Evolutionary conservation across 2,113 vertebrate genomes (phyloP).

Genomic region (Hydrolagus affinis): DNA sequence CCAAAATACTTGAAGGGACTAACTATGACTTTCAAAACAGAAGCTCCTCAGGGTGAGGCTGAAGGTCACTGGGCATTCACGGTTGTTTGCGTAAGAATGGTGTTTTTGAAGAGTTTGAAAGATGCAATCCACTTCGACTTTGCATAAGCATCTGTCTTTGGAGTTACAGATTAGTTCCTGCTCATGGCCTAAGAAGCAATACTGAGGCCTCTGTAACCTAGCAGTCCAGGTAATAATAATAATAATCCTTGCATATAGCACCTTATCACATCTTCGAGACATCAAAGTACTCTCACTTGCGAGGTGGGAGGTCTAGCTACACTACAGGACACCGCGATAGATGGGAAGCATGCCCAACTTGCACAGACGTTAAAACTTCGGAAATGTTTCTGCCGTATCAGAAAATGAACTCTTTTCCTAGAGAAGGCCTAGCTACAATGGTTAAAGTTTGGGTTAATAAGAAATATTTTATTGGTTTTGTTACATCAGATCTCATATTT

Average conservation of each 20-base stretch:
- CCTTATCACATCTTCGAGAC: too few relatives aligned
- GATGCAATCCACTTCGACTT: not conserved
- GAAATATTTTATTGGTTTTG: not conserved
- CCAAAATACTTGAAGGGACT: not conserved
- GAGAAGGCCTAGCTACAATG: too few relatives aligned
- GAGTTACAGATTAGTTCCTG: not conserved
- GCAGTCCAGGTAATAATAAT: too few relatives aligned
- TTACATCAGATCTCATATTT: not conserved
- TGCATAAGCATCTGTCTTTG: not conserved
- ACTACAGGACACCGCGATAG: too few relatives aligned
- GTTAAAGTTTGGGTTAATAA: not conserved
- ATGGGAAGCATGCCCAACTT: not conserved
- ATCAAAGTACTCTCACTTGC: too few relatives aligned
- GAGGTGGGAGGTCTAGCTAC: too few relatives aligned
- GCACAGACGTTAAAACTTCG: not conserved
- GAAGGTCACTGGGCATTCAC: not conserved
- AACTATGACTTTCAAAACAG: not conserved
- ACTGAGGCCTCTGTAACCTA: too few relatives aligned
- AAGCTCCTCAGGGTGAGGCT: not conserved
- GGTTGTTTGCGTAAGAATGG: not conserved
- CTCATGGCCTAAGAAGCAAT: not conserved
- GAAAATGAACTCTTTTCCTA: not conserved
- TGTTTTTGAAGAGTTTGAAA: not conserved
- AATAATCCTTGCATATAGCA: too few relatives aligned
- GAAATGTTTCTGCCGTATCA: not conserved